Base-by-base conservation (phyloP, 37 sponge, comb jelly and placozoan genomes). In the Cladorhizidae sp. region DNA sequence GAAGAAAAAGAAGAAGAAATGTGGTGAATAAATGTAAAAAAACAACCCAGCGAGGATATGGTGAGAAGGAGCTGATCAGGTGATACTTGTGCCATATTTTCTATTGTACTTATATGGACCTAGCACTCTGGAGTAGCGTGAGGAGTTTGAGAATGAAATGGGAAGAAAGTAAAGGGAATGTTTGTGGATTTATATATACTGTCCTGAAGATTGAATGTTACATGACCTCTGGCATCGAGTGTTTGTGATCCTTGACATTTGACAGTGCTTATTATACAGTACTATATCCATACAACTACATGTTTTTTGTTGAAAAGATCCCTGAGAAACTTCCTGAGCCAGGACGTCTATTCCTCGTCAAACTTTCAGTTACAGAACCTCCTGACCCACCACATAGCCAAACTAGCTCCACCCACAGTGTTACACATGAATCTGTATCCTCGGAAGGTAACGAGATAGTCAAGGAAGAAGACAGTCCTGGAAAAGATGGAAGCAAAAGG, bases 281-380 rank as follows among this genome's bases (percentile, higher is more conserved):
- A n/a, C n/a, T 45, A 15, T 61, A 61, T 6, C 62, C 12, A 61
- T 61, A n/a, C n/a, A 17, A 17, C 12, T 71, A 8, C 2, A 12
- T 49, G 5, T 67, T 18, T 67, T 67, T 25, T 37, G 1, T 58
- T 71, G 79, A 58, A 21, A 57, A 67, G 25, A 69, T 67, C 2
- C 76, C 77, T 21, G 23, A 68, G 18, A 54, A 80, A 69, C 62
- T 80, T 5, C 82, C 81, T 57, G 76, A 80, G 5, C 39, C 73
- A 15, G 62, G 36, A 25, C 65, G 85, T 31, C 25, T 78, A 0
- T 68, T 83, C 29, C 64, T 89, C 42, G 74, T 89, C 42, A 80
- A 89, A 75, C 64, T 79, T 3, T 20, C 65, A 9, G 28, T 39
- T 2, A 79, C 80, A 28, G 68, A 64, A 57, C 54, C 74, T 0